Base-by-base conservation (phyloP, 2,888 invertebrate genomes). In the Mactromeris polynyma region DNA sequence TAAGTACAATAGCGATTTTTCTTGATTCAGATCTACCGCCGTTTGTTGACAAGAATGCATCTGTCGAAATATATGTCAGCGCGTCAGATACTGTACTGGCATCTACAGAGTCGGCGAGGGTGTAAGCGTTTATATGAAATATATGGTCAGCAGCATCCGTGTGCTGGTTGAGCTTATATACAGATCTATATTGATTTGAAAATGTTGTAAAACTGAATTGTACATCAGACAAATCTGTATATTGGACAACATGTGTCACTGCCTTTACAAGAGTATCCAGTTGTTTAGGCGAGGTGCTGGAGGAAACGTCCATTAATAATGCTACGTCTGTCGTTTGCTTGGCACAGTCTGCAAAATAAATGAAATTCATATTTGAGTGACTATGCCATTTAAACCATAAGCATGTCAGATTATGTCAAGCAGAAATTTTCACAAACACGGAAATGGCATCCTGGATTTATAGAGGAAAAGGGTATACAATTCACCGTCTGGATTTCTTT, bases 151-250 rank as follows among this genome's bases (percentile, higher is more conserved):
- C 38, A 14, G 21, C 19, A 69, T 82, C 31, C 26, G 36, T 14
- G 26, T 64, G 69, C 7, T 40, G 11, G 38, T 64, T 31, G n/a
- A 82, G 58, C 14, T 82, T 64, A 69, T n/a, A 40, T 3, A 69
- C 36, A 21, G 42, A 0, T 26, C 42, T 17, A n/a, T 42, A 64
- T 3, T 82, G 64, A 33, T 82, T 6, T 40, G 82, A 38, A 40
- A 82, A 82, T n/a, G 82, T 82, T 31, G 40, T 26, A 17, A 36
- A 69, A 42, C 82, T 82, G 36, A 82, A 82, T n/a, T 82, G 82
- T 36, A 82, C 82, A 40, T 36, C 82, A 42, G 58, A n/a, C n/a
- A 17, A 2, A 17, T 11, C 17, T 17, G 14, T 21, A 82, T 58
- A 19, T 82, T 82, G 64, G 82, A 82, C 58, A 7, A 82, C 19